phyloP scores from a whole-genome alignment of 1,140 invertebrate genomes.

The Agrypnia vestita region DNA sequence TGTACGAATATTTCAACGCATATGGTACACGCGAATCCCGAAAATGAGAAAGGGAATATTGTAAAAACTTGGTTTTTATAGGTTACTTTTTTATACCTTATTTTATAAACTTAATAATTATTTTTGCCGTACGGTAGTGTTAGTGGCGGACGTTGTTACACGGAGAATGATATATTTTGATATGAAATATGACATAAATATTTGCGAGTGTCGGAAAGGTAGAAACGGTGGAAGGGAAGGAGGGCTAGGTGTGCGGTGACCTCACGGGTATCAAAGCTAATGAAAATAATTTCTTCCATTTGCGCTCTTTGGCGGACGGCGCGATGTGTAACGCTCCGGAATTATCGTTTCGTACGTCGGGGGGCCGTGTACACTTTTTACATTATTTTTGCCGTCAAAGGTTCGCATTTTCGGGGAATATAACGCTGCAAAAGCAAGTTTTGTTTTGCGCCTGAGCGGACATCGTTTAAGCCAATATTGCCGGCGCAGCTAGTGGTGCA shows the following conservation, averaged over 20 bases:
- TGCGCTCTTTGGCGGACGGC: constrained; percentile 13
- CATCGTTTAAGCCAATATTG: constrained; percentile 54
- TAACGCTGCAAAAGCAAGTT: constrained; percentile 24
- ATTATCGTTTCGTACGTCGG: constrained; percentile 12
- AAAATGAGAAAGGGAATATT: too few relatives aligned
- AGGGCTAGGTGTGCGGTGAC: background rate
- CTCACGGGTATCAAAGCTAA: constrained; percentile 27
- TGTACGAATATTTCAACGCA: too few relatives aligned
- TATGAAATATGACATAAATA: too few relatives aligned
- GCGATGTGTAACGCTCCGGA: constrained; percentile 18
- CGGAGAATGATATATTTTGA: too few relatives aligned
- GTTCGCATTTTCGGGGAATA: constrained; percentile 34
- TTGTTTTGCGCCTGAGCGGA: constrained; percentile 46
- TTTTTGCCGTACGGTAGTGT: too few relatives aligned
- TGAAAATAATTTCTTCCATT: constrained; percentile 51
- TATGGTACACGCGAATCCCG: too few relatives aligned
- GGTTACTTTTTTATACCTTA: too few relatives aligned
- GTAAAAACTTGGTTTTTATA: too few relatives aligned
- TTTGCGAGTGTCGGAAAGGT: too few relatives aligned
- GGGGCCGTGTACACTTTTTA: constrained; percentile 1
- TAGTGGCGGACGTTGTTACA: too few relatives aligned
- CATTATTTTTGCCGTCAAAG: constrained; percentile 37
- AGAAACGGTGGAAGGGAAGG: too few relatives aligned
- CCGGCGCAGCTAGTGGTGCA: background rate
- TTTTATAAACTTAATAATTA: too few relatives aligned